A percentile compares a stretch with the other conserved stretches of the same genome.
Evolutionary conservation across 92 coral and sea anemone species (phyloP).

Genomic region (Porites divaricata): DNA sequence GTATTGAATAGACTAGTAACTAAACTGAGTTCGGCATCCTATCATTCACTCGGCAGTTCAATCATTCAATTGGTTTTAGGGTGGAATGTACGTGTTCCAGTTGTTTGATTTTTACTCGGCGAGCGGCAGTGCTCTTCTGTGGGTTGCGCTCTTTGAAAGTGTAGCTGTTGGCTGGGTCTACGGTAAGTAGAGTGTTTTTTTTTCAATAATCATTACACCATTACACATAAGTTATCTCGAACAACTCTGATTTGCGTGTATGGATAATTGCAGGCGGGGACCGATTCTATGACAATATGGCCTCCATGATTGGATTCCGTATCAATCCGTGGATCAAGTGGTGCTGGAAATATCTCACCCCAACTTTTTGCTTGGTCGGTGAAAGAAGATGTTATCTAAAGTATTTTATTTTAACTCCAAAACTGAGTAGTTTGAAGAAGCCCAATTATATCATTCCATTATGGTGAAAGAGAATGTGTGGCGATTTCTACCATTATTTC

Average conservation of each 20-base stretch:
- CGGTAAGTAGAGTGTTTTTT: slow-evolving; percentile 49
- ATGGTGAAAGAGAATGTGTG: too few relatives aligned
- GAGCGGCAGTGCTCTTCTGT: slow-evolving; percentile 80
- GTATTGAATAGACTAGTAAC: background rate
- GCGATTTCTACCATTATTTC: too few relatives aligned
- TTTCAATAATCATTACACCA: background rate
- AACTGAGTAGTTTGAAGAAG: background rate
- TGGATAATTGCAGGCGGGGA: slow-evolving; percentile 67
- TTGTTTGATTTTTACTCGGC: slow-evolving; percentile 89
- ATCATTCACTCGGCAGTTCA: background rate
- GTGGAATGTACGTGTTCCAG: slow-evolving; percentile 96
- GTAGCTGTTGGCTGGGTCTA: slow-evolving; percentile 89
- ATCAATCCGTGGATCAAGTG: slow-evolving; percentile 84
- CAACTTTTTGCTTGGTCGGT: slow-evolving; percentile 83
- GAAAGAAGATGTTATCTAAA: background rate
- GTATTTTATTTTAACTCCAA: too few relatives aligned
- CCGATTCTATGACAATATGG: slow-evolving; percentile 85
- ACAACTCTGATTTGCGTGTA: background rate
- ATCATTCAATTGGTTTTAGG: slow-evolving; percentile 41
- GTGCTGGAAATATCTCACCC: slow-evolving; percentile 82
- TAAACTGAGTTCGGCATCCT: slow-evolving; percentile 1
- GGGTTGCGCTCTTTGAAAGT: slow-evolving; percentile 81
- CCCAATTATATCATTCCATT: background rate
- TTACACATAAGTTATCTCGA: background rate
- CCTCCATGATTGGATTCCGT: slow-evolving; percentile 85